These are phyloP conservation scores for Lypha dubia DNA, from an alignment of 2,888 invertebrate species.

Conservation along the genomic window DNA sequence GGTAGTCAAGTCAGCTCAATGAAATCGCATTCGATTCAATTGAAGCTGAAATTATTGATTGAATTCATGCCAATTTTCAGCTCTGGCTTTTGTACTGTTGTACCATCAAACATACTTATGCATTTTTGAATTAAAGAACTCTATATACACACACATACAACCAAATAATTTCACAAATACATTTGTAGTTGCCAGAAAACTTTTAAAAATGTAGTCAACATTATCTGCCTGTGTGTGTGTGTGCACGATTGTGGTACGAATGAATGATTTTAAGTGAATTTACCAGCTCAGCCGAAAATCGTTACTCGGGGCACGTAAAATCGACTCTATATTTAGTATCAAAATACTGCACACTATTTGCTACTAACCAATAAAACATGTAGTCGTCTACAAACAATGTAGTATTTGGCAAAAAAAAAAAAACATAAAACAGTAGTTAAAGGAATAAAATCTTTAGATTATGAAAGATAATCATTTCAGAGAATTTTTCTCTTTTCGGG, in stretches of 20 bases:
- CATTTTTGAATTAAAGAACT: conserved; percentile 21
- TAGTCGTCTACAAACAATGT: background rate
- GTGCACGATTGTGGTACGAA: conserved; percentile 16
- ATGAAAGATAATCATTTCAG: no score
- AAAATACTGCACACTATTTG: conserved; percentile 38
- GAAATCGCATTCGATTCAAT: conserved; percentile 80
- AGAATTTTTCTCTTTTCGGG: no score
- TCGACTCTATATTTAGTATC: conserved; percentile 63
- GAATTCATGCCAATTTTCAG: conserved; percentile 75
- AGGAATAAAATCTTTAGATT: background rate
- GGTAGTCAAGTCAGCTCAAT: conserved; percentile 69
- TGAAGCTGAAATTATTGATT: conserved; percentile 80
- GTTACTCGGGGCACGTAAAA: conserved; percentile 79
- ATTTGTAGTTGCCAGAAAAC: conserved; percentile 18
- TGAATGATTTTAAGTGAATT: conserved; percentile 73
- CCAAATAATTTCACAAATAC: background rate
- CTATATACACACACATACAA: background rate
- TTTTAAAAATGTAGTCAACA: conserved; percentile 23
- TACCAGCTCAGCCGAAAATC: conserved; percentile 79
- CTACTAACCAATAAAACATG: conserved; percentile 31
- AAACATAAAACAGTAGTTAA: background rate
- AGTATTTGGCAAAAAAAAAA: no score
- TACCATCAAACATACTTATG: conserved; percentile 8
- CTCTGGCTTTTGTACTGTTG: conserved; percentile 73
- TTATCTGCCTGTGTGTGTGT: no score